Conservation (phyloP, 2,113 vertebrate genomes). For the Etheostoma spectabile region DNA sequence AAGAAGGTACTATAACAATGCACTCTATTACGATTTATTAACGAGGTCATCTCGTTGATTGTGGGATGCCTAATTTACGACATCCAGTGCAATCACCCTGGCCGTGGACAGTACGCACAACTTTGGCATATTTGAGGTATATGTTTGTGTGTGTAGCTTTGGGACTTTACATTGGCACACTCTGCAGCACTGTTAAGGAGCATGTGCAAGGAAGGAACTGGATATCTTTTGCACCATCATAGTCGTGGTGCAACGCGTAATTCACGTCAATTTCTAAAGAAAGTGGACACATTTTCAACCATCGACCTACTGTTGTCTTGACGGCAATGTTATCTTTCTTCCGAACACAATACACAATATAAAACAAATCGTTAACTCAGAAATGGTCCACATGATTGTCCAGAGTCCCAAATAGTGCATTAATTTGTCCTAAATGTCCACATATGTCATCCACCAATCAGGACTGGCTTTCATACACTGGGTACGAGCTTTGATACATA, state of each 20-base stretch:
- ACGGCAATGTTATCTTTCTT: slow-evolving; percentile 23
- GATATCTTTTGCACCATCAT: slow-evolving; percentile 18
- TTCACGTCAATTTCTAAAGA: slow-evolving; percentile 27
- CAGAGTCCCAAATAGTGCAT: slow-evolving; percentile 62
- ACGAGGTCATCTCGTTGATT: slow-evolving; percentile 65
- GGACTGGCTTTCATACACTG: slow-evolving; percentile 44
- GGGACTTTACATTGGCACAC: slow-evolving; percentile 31
- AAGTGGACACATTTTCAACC: slow-evolving; percentile 28
- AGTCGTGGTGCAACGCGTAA: not conserved
- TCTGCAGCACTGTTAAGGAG: slow-evolving; percentile 43
- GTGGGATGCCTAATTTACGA: slow-evolving; percentile 53
- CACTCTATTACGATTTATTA: slow-evolving; percentile 46
- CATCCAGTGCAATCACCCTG: slow-evolving; percentile 55
- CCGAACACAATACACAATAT: slow-evolving; percentile 43
- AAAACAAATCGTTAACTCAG: slow-evolving; percentile 43
- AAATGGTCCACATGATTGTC: slow-evolving; percentile 35
- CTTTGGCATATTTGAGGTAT: slow-evolving; percentile 74
- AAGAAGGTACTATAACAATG: slow-evolving; percentile 60
- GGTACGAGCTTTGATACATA: slow-evolving; percentile 46
- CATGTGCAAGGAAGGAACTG: slow-evolving; percentile 2
- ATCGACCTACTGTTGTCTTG: slow-evolving; percentile 22
- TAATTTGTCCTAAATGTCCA: slow-evolving; percentile 36
- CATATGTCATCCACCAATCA: slow-evolving; percentile 27
- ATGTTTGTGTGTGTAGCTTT: slow-evolving; percentile 50
- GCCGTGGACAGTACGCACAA: slow-evolving; percentile 45